phyloP scores from a whole-genome alignment of 2,888 invertebrate genomes.

The Cataglyphis cursor region DNA sequence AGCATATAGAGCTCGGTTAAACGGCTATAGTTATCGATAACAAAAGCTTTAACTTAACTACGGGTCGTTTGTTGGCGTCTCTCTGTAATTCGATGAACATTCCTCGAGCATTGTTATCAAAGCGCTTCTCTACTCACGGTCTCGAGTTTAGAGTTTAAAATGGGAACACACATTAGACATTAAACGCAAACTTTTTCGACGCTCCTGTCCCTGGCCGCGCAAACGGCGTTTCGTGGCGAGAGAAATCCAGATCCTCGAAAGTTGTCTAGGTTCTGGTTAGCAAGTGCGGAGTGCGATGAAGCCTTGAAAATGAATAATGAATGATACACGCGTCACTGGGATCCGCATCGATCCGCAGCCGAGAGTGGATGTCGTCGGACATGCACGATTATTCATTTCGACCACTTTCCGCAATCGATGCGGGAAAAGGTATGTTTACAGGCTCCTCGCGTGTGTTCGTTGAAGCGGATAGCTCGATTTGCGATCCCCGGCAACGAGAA shows the following conservation, averaged over 20 bases:
- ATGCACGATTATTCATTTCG: slow-evolving; percentile 35
- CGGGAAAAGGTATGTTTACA: slow-evolving; percentile 36
- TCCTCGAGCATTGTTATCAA: slow-evolving; percentile 24
- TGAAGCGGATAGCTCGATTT: slow-evolving; percentile 22
- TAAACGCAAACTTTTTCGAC: no score
- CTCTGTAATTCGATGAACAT: neutral
- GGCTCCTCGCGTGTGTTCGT: slow-evolving; percentile 13
- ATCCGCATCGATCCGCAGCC: slow-evolving; percentile 26
- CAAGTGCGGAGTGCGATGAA: slow-evolving; percentile 19
- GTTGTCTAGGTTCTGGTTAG: slow-evolving; percentile 19
- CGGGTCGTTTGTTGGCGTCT: neutral
- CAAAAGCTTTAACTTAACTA: neutral
- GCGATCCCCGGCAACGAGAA: neutral
- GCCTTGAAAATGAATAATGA: slow-evolving; percentile 55
- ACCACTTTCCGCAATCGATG: slow-evolving; percentile 47
- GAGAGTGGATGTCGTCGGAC: slow-evolving; percentile 30
- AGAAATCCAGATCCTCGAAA: slow-evolving; percentile 49
- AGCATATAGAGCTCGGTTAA: neutral
- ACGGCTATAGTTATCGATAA: neutral
- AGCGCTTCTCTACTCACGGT: neutral
- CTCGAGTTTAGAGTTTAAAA: neutral
- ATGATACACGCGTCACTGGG: slow-evolving; percentile 42
- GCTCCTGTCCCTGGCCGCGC: neutral
- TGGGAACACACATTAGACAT: neutral
- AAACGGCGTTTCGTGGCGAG: slow-evolving; percentile 17